Percentiles rank a stretch among this genome's conserved stretches.
phyloP scores from a whole-genome alignment of 2,113 vertebrate species.

The Peromyscus leucopus region DNA sequence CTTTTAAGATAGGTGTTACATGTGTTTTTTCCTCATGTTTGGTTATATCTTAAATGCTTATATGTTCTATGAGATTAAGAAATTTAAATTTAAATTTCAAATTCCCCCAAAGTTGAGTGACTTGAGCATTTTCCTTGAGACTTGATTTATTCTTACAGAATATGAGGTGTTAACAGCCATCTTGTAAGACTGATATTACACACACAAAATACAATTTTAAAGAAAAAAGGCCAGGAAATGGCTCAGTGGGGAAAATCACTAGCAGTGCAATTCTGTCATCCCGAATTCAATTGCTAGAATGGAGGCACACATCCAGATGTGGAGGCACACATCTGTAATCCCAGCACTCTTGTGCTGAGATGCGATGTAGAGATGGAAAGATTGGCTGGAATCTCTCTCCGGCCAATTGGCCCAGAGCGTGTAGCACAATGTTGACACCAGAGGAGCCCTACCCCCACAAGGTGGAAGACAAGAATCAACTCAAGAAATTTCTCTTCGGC shows the following conservation, averaged over 20 bases:
- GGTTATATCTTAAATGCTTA: conserved; percentile 22
- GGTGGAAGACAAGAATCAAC: background rate
- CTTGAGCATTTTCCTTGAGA: background rate
- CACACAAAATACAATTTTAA: background rate
- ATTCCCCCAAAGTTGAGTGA: background rate
- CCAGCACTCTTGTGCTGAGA: no score
- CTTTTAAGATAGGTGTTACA: no score
- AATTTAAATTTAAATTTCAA: background rate
- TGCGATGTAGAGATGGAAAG: background rate
- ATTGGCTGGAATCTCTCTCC: background rate
- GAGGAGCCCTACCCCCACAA: background rate
- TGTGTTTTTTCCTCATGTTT: background rate
- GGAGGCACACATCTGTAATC: background rate
- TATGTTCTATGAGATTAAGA: background rate
- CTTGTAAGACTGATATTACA: background rate
- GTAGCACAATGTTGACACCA: no score
- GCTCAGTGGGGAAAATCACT: background rate
- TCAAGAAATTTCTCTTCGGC: background rate
- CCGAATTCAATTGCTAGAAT: background rate
- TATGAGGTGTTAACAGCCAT: background rate
- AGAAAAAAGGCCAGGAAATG: background rate
- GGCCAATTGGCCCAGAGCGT: background rate
- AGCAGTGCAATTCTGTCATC: background rate
- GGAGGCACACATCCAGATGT: no score
- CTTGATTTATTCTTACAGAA: background rate